Evolutionary conservation across 2,113 vertebrate genomes (phyloP).

Genomic region (Rana temporaria): DNA sequence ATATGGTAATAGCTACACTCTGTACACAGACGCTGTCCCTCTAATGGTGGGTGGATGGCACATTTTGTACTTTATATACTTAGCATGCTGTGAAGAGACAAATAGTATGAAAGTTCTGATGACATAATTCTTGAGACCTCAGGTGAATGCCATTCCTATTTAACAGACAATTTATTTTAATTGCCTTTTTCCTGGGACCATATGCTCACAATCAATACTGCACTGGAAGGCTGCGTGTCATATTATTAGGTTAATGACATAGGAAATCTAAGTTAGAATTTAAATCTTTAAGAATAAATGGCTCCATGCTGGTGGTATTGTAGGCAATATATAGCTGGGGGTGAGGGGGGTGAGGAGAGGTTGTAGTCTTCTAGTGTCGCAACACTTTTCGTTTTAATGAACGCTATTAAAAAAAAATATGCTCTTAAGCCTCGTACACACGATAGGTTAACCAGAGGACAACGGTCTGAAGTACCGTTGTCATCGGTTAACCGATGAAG

Average conservation of each 20-base stretch:
- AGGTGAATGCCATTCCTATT: slow-evolving; percentile 43
- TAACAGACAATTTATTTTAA: slow-evolving; percentile 53
- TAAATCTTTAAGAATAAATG: neutral
- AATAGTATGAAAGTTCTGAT: slow-evolving; percentile 14
- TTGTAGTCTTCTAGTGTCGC: neutral
- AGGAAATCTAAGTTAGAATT: slow-evolving; percentile 12
- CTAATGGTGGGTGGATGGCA: neutral
- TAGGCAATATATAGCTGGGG: neutral
- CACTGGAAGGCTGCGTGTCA: slow-evolving; percentile 25
- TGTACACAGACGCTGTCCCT: neutral
- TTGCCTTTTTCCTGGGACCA: slow-evolving; percentile 34
- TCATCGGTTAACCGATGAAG: no score
- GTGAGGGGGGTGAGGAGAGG: neutral
- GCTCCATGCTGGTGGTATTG: neutral
- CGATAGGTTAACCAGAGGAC: no score
- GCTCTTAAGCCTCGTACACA: no score
- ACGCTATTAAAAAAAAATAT: neutral
- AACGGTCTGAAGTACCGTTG: no score
- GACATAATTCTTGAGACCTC: slow-evolving; percentile 35
- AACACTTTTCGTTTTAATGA: slow-evolving; percentile 7
- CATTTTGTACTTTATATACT: neutral
- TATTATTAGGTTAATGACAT: slow-evolving; percentile 33
- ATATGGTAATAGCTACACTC: neutral
- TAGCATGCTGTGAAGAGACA: slow-evolving; percentile 16
- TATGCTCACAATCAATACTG: slow-evolving; percentile 36